Conservation (phyloP, 2,797 vertebrate species). For the Pitangus sulphuratus region DNA sequence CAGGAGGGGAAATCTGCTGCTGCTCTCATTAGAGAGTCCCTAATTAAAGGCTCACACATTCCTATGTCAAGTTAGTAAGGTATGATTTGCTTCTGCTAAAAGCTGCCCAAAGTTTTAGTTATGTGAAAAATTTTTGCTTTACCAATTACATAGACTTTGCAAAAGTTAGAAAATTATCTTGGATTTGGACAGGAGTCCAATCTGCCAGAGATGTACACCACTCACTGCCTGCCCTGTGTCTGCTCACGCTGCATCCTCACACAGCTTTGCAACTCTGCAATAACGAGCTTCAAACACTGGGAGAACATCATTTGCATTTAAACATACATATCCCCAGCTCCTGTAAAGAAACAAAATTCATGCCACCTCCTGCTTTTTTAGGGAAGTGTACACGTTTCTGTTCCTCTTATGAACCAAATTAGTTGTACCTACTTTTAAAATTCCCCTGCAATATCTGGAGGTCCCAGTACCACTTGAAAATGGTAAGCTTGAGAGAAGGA, state of each 20-base stretch:
- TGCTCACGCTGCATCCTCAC: accelerated
- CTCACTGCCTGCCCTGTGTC: background rate
- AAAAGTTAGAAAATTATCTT: background rate
- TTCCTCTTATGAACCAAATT: background rate
- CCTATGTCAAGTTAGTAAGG: background rate
- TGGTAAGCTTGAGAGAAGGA: background rate
- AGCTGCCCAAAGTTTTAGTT: background rate
- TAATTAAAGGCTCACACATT: constrained; percentile 32
- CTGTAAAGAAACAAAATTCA: background rate
- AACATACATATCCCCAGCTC: background rate
- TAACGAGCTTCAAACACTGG: background rate
- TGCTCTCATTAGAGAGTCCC: background rate
- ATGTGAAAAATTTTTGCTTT: background rate
- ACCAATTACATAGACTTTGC: background rate
- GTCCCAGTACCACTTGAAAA: background rate
- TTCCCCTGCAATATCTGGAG: background rate
- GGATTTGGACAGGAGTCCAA: background rate
- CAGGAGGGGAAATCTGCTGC: background rate
- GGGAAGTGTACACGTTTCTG: accelerated
- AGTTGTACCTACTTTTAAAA: background rate
- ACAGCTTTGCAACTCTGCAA: background rate
- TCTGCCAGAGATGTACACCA: background rate
- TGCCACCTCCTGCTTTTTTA: background rate
- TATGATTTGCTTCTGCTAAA: background rate
- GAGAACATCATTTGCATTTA: background rate